Conservation (phyloP, 92 coral and sea anemone genomes). For the Heliopora coerulea region DNA sequence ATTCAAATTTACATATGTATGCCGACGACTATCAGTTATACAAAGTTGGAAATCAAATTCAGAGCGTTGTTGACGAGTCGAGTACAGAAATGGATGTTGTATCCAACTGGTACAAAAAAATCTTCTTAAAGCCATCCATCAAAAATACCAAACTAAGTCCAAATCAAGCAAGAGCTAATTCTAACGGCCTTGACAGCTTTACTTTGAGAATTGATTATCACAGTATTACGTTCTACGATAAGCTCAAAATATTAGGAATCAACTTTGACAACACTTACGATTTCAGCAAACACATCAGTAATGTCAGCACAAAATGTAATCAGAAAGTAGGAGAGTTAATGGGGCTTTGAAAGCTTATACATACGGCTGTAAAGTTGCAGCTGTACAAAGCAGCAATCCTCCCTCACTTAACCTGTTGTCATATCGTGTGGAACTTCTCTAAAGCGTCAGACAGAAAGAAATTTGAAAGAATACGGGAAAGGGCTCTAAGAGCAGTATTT, state of each 20-base stretch:
- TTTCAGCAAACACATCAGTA: background rate
- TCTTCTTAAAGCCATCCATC: constrained; percentile 3
- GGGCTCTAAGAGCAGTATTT: no score
- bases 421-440: no score
- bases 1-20: constrained; percentile 7
- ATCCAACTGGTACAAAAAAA: background rate
- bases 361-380: no score
- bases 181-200: constrained; percentile 30
- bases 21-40: constrained; percentile 20
- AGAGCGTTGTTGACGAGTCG: constrained; percentile 18
- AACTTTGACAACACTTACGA: background rate
- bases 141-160: constrained; percentile 33
- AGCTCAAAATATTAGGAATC: background rate
- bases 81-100: background rate
- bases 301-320: no score
- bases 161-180: constrained; percentile 38
- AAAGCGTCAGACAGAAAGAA: no score
- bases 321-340: no score
- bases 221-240: background rate
- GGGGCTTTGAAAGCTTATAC: no score
- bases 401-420: no score
- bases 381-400: no score
- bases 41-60: constrained; percentile 15
- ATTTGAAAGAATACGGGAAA: no score
- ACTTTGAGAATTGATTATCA: constrained; percentile 22